These are phyloP conservation scores for Acanthosepion pharaonis DNA, from an alignment of 2,888 invertebrate species.

Conservation along the genomic window DNA sequence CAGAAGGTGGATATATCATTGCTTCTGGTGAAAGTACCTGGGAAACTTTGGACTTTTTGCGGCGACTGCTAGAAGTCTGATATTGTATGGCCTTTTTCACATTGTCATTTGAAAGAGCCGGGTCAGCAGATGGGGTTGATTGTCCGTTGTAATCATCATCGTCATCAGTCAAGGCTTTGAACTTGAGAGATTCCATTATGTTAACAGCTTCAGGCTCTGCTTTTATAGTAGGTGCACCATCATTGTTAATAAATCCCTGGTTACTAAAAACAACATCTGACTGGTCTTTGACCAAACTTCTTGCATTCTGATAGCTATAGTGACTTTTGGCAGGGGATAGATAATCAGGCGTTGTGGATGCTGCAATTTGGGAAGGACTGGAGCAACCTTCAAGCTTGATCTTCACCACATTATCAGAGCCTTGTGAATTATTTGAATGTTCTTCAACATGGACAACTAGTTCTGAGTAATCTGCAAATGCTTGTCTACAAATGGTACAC, in stretches of 20 bases:
- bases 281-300: background rate
- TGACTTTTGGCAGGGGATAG: background rate
- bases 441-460: background rate
- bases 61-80: background rate
- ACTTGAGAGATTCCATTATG: constrained; percentile 24
- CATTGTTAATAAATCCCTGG: background rate
- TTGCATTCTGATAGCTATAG: background rate
- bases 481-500: background rate
- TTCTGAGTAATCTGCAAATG: background rate
- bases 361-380: background rate
- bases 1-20: background rate
- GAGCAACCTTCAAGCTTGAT: background rate
- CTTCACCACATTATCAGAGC: background rate
- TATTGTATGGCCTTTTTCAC: background rate
- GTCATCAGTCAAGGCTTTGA: background rate
- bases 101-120: background rate
- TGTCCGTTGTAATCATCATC: background rate
- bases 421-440: background rate
- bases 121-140: background rate
- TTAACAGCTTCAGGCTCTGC: background rate
- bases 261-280: too few species aligned
- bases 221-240: background rate
- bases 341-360: background rate
- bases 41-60: background rate
- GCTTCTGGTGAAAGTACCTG: background rate